Evolutionary conservation across 2,113 vertebrate genomes (phyloP).

Genomic region (Calidris pygmaea): DNA sequence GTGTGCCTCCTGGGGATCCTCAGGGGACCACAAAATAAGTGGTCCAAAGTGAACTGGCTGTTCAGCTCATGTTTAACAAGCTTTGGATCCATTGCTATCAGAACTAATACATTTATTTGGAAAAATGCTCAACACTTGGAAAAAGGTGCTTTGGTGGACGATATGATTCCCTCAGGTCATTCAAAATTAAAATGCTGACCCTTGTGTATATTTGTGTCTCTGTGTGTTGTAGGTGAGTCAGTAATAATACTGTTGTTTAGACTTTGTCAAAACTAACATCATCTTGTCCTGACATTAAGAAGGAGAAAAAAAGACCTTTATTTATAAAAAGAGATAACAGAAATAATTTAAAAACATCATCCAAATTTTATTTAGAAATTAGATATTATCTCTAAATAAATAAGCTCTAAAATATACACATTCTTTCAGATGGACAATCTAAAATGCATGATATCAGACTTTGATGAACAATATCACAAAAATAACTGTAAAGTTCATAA

Average conservation of each 20-base stretch:
- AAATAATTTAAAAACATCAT: too few relatives aligned
- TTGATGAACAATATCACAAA: neutral
- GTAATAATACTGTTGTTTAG: neutral
- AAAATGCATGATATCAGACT: neutral
- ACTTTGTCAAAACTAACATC: neutral
- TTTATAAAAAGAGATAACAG: neutral
- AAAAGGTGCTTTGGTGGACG: neutral
- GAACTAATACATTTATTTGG: neutral
- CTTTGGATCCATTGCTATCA: neutral
- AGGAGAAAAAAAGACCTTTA: neutral
- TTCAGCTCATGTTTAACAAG: too few relatives aligned
- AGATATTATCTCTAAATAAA: neutral
- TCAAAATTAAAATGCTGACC: neutral
- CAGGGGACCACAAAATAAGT: too few relatives aligned
- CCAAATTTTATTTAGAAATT: neutral
- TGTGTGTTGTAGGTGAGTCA: neutral
- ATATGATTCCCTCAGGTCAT: neutral
- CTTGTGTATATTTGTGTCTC: too few relatives aligned
- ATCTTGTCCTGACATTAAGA: neutral
- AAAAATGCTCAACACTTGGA: neutral
- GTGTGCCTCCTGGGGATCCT: neutral
- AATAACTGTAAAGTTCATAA: neutral
- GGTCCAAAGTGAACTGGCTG: neutral
- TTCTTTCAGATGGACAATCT: neutral
- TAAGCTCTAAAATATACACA: neutral